Evolutionary conservation across 2,888 invertebrate species (phyloP).

Genomic region (Pegoplata infirma): DNA sequence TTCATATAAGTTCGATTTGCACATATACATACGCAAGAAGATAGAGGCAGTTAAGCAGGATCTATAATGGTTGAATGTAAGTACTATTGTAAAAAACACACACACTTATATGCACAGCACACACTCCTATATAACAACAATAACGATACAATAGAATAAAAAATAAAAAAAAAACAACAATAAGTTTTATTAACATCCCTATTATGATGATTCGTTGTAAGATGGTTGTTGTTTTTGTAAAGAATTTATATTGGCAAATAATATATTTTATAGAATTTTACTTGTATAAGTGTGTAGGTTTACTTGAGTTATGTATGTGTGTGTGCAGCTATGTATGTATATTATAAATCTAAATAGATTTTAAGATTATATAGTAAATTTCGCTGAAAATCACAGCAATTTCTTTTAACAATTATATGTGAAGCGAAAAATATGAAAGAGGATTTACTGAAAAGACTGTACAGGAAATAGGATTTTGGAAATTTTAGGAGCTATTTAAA

Average conservation of each 20-base stretch:
- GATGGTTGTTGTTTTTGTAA: constrained; percentile 19
- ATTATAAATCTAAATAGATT: constrained; percentile 55
- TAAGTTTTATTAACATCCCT: not conserved
- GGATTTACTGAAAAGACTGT: constrained; percentile 28
- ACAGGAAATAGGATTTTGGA: too few species aligned
- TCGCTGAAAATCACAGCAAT: constrained; percentile 58
- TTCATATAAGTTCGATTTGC: constrained; percentile 40
- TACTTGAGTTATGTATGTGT: not conserved
- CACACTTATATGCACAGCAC: not conserved
- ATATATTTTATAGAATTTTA: constrained; percentile 16
- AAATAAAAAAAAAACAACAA: not conserved
- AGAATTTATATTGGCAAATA: constrained; percentile 21
- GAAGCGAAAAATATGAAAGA: constrained; percentile 47
- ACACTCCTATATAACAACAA: not conserved
- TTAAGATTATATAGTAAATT: constrained; percentile 55
- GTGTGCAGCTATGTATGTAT: constrained; percentile 1
- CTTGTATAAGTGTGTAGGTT: too few species aligned
- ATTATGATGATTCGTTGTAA: not conserved
- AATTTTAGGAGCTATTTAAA: too few species aligned
- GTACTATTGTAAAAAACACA: not conserved
- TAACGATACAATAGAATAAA: not conserved
- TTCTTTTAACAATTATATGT: constrained; percentile 49
- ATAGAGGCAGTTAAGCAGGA: not conserved
- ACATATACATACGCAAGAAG: not conserved
- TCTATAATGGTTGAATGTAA: not conserved